A percentile compares a stretch with the other conserved stretches of the same genome.
phyloP scores from a whole-genome alignment of 2,113 vertebrate genomes.

The Connochaetes taurinus region DNA sequence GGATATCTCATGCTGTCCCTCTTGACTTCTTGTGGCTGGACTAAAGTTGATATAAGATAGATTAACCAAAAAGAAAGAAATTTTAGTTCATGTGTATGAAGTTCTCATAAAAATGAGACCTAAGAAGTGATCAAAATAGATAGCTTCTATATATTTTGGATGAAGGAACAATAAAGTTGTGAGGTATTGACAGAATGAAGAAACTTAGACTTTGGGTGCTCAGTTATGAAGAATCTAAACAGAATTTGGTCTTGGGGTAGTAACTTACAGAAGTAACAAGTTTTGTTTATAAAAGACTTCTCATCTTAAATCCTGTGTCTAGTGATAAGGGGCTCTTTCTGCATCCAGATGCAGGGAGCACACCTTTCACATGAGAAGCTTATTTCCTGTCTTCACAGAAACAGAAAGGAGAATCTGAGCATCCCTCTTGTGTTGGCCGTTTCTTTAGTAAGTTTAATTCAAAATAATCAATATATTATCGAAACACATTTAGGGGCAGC shows the following conservation, averaged over 20 bases:
- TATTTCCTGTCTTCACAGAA: not conserved
- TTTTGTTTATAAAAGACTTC: not conserved
- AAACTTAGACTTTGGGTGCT: not conserved
- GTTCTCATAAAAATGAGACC: not conserved
- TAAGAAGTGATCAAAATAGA: not conserved
- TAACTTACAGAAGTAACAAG: not conserved
- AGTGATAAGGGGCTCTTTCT: not conserved
- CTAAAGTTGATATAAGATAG: not conserved
- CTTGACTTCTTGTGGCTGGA: not conserved
- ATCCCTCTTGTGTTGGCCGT: not conserved
- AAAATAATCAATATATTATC: not conserved
- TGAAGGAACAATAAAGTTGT: not conserved
- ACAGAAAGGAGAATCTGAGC: not conserved
- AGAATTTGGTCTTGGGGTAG: not conserved
- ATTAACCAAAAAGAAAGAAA: not conserved
- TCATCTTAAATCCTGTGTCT: not conserved
- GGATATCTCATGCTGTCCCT: not conserved
- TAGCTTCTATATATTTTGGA: not conserved
- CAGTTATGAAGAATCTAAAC: not conserved
- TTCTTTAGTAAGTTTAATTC: not conserved
- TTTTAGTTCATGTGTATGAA: not conserved
- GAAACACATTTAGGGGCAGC: not conserved
- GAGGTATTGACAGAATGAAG: not conserved
- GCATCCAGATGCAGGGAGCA: not conserved
- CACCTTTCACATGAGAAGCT: not conserved